phyloP scores from a whole-genome alignment of 2,888 invertebrate species.

The Actias luna region DNA sequence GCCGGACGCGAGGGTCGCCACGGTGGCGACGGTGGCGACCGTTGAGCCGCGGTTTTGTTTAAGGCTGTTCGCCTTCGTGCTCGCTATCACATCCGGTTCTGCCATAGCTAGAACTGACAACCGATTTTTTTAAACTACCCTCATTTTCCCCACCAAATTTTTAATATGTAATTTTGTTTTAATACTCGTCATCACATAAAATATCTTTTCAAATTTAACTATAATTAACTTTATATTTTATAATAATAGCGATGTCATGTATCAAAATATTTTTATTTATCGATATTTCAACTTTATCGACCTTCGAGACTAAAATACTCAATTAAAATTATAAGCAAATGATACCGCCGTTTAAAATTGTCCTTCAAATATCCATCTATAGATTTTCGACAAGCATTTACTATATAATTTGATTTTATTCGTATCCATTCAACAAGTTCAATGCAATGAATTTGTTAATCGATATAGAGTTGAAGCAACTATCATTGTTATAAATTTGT shows the following conservation, averaged over 20 bases:
- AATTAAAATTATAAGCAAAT: neutral
- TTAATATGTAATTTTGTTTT: neutral
- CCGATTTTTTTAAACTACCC: neutral
- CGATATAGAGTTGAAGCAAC: neutral
- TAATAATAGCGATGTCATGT: neutral
- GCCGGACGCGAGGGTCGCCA: no score
- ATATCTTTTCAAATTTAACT: no score
- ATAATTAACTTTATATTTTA: neutral
- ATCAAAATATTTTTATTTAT: neutral
- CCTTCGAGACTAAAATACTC: no score
- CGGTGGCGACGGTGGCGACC: constrained; percentile 47
- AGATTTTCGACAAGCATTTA: neutral
- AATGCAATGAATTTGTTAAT: neutral
- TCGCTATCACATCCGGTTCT: constrained; percentile 96
- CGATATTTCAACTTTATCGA: no score
- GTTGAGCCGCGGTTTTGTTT: constrained; percentile 73
- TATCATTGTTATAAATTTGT: neutral
- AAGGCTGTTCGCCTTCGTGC: constrained; percentile 87
- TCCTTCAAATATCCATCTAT: neutral
- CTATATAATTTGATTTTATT: neutral
- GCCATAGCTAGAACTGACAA: constrained; percentile 77
- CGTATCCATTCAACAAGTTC: neutral
- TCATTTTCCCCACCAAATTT: neutral
- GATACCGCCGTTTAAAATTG: neutral
- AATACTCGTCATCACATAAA: no score